These are phyloP conservation scores for Atlantisia rogersi DNA, from an alignment of 2,113 vertebrate species.

Conservation along the genomic window DNA sequence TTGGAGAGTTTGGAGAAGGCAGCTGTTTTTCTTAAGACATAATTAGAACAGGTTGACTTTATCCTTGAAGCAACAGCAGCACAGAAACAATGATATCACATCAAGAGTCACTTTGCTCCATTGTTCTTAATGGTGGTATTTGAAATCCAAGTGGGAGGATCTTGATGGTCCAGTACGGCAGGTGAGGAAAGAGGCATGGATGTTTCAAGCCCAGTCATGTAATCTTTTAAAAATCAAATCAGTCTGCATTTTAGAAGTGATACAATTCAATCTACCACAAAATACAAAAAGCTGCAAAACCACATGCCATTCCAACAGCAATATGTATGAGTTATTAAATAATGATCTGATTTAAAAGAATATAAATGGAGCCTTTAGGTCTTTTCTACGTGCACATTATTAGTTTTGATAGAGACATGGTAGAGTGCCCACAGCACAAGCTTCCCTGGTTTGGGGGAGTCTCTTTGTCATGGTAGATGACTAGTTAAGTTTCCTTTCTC, in stretches of 20 bases:
- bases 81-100: background rate
- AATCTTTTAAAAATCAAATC: conserved; percentile 46
- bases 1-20: background rate
- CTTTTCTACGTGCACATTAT: conserved; percentile 88
- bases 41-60: background rate
- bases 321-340: conserved; percentile 92
- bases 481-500: background rate
- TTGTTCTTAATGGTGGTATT: background rate
- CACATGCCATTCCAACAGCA: conserved; percentile 84
- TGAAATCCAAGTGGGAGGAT: background rate
- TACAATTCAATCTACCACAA: conserved; percentile 83
- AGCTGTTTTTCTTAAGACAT: background rate
- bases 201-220: background rate
- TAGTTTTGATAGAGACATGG: background rate
- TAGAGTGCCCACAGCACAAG: background rate
- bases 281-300: conserved; percentile 85
- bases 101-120: background rate
- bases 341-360: conserved; percentile 88
- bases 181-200: background rate
- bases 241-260: conserved; percentile 77
- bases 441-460: background rate
- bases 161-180: background rate
- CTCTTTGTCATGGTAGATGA: background rate
- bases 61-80: background rate
- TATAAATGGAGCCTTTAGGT: conserved; percentile 87